Base-by-base conservation (phyloP, 2,113 vertebrate genomes). In the Anhinga anhinga region DNA sequence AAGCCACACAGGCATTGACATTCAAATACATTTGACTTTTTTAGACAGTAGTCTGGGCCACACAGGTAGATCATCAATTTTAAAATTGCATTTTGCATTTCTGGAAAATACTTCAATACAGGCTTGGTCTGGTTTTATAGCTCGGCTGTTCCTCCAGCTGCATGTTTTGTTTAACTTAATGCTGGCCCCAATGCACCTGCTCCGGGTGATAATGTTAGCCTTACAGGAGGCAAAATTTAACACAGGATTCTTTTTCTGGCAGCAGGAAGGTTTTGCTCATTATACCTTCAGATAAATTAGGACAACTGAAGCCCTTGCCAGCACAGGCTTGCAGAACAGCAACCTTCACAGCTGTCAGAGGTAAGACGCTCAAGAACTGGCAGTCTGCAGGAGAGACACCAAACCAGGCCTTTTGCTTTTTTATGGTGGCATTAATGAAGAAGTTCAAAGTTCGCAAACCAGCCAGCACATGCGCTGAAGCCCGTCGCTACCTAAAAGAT, bases 131-230 rank as follows among this genome's bases (percentile, higher is more conserved):
- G 55, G 40, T 44, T 86, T 66, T 15, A 42, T 0, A 27, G 40
- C 7, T 16, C 10, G 53, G 32, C 1, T 76, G 36, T 3, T 94
- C 44, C 61, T 56, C 59, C 47, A 93, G 56, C 40, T 69, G 8
- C 14, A 30, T 6, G 14, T 30, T 80, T 20, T 6, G 14, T 30
- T 80, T 20, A 36, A 73, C 10, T 14, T 19, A 23, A 8, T 2
- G 19, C 49, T 42, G 59, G 38, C 79, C 59, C 29, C n/a, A 85
- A 40, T 19, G 3, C 44, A 38, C 30, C 16, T 50, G 22, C 32
- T 26, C 44, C 19, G n/a, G 56, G 21, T 19, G 45, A 15, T 1
- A 22, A 20, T 0, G 0, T 15, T 49, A 53, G 7, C n/a, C 52
- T 55, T 18, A 22, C 7, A 49, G n/a, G 25, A 30, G 42, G 36